Percentiles rank a stretch among this genome's conserved stretches.
These are phyloP conservation scores for Merluccius polli DNA, from an alignment of 2,797 vertebrate species.

Conservation along the genomic window DNA sequence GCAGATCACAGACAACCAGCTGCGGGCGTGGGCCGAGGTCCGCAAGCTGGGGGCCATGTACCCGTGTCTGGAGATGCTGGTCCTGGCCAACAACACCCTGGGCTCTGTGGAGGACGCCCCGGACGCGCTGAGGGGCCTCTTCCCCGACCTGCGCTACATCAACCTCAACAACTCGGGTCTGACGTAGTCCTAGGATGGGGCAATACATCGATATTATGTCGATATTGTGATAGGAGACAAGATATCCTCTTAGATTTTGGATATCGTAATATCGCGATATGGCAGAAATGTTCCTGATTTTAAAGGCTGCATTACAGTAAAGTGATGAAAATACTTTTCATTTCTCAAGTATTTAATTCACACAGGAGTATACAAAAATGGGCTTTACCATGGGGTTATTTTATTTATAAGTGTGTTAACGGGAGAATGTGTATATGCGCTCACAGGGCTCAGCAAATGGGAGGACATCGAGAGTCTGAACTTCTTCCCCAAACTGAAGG, in stretches of 20 bases:
- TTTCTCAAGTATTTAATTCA: too few relatives aligned
- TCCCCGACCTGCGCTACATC: constrained; percentile 88
- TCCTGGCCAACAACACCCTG: constrained; percentile 91
- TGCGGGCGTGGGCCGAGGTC: constrained; percentile 91
- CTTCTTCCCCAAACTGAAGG: constrained; percentile 90
- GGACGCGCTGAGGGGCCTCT: constrained; percentile 81
- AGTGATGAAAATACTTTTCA: too few relatives aligned
- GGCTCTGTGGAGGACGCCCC: constrained; percentile 79
- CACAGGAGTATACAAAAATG: too few relatives aligned
- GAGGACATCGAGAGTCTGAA: constrained; percentile 92
- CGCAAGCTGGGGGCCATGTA: constrained; percentile 91
- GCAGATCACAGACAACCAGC: constrained; percentile 96
- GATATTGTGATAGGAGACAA: too few relatives aligned
- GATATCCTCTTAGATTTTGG: too few relatives aligned
- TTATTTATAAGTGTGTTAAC: neutral
- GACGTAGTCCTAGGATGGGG: too few relatives aligned
- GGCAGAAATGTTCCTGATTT: too few relatives aligned
- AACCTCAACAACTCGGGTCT: constrained; percentile 97
- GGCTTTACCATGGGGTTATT: too few relatives aligned
- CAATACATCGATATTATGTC: too few relatives aligned
- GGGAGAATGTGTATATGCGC: neutral
- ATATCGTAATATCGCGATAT: too few relatives aligned
- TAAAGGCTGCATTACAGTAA: too few relatives aligned
- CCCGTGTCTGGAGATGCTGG: constrained; percentile 83
- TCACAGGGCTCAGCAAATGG: constrained; percentile 85